Percentiles rank a stretch among this genome's conserved stretches.
Conservation (phyloP, 2,113 vertebrate species). For the Cyphotilapia sp. region DNA sequence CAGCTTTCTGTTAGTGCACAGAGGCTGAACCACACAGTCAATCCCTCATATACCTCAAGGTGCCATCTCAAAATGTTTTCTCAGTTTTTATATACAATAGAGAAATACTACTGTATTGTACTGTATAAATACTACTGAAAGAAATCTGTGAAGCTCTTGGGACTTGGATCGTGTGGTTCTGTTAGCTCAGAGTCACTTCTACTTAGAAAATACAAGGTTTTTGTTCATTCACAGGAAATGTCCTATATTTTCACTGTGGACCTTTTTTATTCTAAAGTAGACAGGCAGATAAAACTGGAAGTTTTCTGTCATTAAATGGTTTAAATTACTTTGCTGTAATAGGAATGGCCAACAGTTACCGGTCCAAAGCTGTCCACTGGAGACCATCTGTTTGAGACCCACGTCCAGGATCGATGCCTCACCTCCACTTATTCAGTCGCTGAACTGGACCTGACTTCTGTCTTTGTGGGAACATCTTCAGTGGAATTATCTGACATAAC, state of each 20-base stretch:
- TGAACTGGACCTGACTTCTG: neutral
- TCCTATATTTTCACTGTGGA: neutral
- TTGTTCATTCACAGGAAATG: neutral
- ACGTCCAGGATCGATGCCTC: neutral
- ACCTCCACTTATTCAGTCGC: neutral
- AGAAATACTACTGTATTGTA: neutral
- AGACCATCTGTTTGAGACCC: neutral
- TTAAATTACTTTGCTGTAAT: neutral
- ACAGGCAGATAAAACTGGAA: neutral
- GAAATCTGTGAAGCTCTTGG: neutral
- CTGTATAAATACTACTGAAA: neutral
- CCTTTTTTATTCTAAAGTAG: neutral
- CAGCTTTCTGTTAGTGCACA: neutral
- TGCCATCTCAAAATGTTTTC: neutral
- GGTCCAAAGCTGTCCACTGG: neutral
- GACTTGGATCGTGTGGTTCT: neutral
- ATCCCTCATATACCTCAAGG: rapidly evolving
- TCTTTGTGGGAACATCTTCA: neutral
- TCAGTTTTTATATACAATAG: neutral
- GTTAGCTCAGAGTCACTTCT: neutral
- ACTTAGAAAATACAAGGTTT: neutral
- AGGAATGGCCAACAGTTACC: neutral
- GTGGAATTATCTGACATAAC: neutral
- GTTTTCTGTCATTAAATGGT: neutral
- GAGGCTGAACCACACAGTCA: neutral